phyloP scores from a whole-genome alignment of 2,888 invertebrate genomes.

The Tinea trinotella region DNA sequence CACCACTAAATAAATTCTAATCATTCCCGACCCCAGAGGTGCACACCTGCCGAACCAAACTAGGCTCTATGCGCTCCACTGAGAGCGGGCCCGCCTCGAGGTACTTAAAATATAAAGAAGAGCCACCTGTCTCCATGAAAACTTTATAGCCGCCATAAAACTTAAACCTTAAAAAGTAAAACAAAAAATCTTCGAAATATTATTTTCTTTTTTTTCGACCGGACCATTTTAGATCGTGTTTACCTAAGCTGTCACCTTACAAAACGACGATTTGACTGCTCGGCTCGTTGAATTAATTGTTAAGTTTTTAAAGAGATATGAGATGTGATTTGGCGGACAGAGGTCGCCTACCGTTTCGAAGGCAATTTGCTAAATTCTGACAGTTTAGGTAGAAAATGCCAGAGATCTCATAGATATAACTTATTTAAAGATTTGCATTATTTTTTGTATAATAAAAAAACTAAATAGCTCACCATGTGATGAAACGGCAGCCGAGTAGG shows the following conservation, averaged over 20 bases:
- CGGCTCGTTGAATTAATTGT: constrained; percentile 63
- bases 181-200: constrained; percentile 49
- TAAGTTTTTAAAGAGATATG: constrained; percentile 60
- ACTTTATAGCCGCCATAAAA: constrained; percentile 70
- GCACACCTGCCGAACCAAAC: constrained; percentile 44
- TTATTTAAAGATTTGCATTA: too few relatives aligned
- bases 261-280: constrained; percentile 68
- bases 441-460: too few relatives aligned
- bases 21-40: constrained; percentile 30
- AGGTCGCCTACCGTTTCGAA: constrained; percentile 41
- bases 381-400: constrained; percentile 37
- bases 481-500: constrained; percentile 67
- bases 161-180: constrained; percentile 67
- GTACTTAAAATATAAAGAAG: constrained; percentile 66
- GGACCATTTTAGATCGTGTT: constrained; percentile 66
- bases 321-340: constrained; percentile 49
- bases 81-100: constrained; percentile 41
- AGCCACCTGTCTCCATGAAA: constrained; percentile 72
- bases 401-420: too few relatives aligned
- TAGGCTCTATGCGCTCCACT: constrained; percentile 48
- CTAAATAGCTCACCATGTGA: constrained; percentile 60
- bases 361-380: constrained; percentile 51
- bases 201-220: constrained; percentile 50
- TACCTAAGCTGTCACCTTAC: constrained; percentile 70
- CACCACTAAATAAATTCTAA: constrained; percentile 68